Evolutionary conservation across 1,140 invertebrate species (phyloP), one percentile per base, ranked within the genome.

Genomic region (Drosophila quadrilineata): DNA sequence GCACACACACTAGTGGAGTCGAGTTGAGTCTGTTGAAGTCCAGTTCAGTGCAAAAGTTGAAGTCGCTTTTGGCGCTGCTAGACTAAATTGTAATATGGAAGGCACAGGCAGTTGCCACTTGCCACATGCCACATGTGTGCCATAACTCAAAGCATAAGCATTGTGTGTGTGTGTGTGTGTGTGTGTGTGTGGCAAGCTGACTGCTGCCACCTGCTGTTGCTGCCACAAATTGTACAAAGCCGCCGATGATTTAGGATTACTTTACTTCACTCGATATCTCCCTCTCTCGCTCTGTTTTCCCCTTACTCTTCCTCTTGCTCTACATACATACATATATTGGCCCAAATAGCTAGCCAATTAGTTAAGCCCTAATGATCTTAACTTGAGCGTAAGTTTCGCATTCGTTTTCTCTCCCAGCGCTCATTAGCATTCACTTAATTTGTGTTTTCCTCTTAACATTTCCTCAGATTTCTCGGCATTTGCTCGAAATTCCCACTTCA

Each of bases 61-160:
- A n/a, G n/a, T n/a, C n/a, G n/a, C n/a, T n/a, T n/a, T n/a, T n/a
- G n/a, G n/a, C n/a, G n/a, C n/a, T n/a, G n/a, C n/a, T n/a, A n/a
- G n/a, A n/a, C n/a, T n/a, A n/a, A n/a, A n/a, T n/a, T n/a, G n/a
- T n/a, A n/a, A n/a, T n/a, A n/a, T n/a, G n/a, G n/a, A n/a, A n/a
- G n/a, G n/a, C n/a, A n/a, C n/a, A n/a, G n/a, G n/a, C n/a, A 29
- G 33, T 45, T 4, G 31, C 31, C 31, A 9, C 26, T 43, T 33
- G 46, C 19, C 60, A 48, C 40, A n/a, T 29, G 28, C 28, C 28
- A 29, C 40, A 79, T 80, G 71, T 80, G 71, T 31, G 59, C 76
- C 73, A 82, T 82, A 82, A 82, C 66, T 82, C 77, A 82, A 73
- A 76, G 63, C 62, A 48, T 48, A 66, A 49, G 59, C 16, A 50